Percentiles rank a stretch among this genome's conserved stretches.
Conservation (phyloP, 2,888 invertebrate genomes). For the Cinara cedri region DNA sequence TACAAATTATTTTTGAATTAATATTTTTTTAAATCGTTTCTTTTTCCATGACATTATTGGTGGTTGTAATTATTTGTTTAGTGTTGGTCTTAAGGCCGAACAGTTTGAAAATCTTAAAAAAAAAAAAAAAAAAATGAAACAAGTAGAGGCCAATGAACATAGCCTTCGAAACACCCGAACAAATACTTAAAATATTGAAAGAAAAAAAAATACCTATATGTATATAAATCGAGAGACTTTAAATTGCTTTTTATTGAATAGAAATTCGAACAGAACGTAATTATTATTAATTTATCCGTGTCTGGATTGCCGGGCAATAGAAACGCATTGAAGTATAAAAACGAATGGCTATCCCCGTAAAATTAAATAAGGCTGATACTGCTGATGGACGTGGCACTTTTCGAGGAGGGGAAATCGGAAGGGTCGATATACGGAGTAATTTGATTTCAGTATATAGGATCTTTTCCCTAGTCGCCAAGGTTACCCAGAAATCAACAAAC, state of each 20-base stretch:
- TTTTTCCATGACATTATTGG: neutral
- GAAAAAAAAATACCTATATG: slow-evolving; percentile 9
- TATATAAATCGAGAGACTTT: neutral
- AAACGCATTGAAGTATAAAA: too few relatives aligned
- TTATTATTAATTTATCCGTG: neutral
- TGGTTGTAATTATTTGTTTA: slow-evolving; percentile 1
- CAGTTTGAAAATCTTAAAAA: slow-evolving; percentile 25
- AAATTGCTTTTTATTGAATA: neutral
- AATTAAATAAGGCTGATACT: too few relatives aligned
- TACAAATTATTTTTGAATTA: neutral
- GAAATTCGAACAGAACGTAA: neutral
- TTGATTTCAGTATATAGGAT: too few relatives aligned
- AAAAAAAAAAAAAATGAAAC: too few relatives aligned
- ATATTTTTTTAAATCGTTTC: neutral
- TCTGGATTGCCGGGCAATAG: neutral
- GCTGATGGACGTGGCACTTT: too few relatives aligned
- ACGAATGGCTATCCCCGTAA: too few relatives aligned
- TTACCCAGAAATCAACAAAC: too few relatives aligned
- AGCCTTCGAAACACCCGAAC: slow-evolving; percentile 18
- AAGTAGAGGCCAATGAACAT: slow-evolving; percentile 32
- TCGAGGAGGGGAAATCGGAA: too few relatives aligned
- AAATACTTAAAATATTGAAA: neutral
- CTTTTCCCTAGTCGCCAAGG: too few relatives aligned
- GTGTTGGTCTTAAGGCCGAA: slow-evolving; percentile 33
- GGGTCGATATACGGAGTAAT: too few relatives aligned